Evolutionary conservation across 2,797 vertebrate species (phyloP).

Genomic region (Fistularia commersonii): DNA sequence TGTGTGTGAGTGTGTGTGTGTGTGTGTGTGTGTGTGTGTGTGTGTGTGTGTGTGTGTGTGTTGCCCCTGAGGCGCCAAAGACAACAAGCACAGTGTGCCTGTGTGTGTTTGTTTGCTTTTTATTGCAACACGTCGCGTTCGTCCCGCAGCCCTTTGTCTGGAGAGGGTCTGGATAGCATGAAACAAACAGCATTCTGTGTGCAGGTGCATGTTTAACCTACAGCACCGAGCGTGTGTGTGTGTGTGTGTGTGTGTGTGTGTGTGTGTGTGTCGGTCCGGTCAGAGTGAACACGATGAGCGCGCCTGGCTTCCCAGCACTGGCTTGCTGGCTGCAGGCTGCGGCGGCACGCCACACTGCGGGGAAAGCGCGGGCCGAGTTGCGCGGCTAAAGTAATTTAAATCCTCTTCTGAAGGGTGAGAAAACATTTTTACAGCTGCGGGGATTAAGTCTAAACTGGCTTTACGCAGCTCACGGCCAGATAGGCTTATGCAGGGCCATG

Average conservation of each 20-base stretch:
- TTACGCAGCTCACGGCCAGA: conserved; percentile 68
- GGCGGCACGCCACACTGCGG: conserved; percentile 32
- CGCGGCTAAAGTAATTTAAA: conserved; percentile 70
- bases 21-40: no score
- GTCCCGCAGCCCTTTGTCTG: conserved; percentile 36
- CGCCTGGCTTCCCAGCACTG: conserved; percentile 1
- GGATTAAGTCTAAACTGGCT: conserved; percentile 70
- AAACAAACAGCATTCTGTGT: conserved; percentile 12
- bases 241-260: conserved; percentile 9
- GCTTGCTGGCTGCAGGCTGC: no score
- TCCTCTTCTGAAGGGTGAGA: conserved; percentile 64
- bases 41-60: conserved; percentile 33
- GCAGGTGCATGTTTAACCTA: conserved; percentile 14
- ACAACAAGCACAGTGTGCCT: conserved; percentile 6
- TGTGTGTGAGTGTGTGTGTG: conserved; percentile 35
- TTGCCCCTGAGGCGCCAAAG: conserved; percentile 33
- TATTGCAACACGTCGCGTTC: conserved; percentile 38
- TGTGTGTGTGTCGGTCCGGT: not conserved
- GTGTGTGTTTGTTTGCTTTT: conserved; percentile 13
- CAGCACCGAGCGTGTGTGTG: conserved; percentile 14
- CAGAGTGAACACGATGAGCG: conserved; percentile 44
- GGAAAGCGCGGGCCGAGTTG: conserved; percentile 33
- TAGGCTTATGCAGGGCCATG: conserved; percentile 63
- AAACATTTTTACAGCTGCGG: conserved; percentile 64
- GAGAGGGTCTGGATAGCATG: conserved; percentile 18